These are phyloP conservation scores for Onychostoma macrolepis DNA, from an alignment of 2,113 vertebrate species.

Conservation along the genomic window DNA sequence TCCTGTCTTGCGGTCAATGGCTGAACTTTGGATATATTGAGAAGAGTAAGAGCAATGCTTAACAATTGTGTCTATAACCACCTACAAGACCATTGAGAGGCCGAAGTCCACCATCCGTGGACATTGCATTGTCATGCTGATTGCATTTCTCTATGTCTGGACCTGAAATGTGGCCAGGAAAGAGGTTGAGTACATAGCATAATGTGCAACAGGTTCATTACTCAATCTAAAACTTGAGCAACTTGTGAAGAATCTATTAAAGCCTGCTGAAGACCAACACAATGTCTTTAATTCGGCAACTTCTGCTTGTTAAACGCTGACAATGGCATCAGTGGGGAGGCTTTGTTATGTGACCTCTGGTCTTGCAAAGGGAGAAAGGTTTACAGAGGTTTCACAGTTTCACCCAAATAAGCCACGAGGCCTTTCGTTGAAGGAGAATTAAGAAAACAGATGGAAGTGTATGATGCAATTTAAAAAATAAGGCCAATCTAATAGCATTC, in stretches of 20 bases:
- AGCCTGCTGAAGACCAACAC: not conserved
- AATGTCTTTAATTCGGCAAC: slow-evolving; percentile 38
- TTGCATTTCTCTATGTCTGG: not conserved
- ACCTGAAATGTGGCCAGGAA: not conserved
- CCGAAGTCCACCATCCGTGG: not conserved
- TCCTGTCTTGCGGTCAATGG: slow-evolving; percentile 81
- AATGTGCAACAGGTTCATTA: not conserved
- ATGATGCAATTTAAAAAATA: not conserved
- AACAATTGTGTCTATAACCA: not conserved
- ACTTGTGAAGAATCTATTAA: not conserved
- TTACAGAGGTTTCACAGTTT: not conserved
- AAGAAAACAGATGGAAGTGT: not conserved
- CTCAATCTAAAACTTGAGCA: not conserved
- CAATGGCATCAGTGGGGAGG: slow-evolving; percentile 66
- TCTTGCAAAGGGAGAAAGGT: slow-evolving; percentile 59
- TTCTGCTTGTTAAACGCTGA: slow-evolving; percentile 62
- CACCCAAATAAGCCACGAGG: not conserved
- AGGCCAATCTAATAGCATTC: not conserved
- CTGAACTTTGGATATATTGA: slow-evolving; percentile 79
- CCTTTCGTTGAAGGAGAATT: not conserved
- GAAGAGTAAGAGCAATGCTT: not conserved
- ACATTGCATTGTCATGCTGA: not conserved
- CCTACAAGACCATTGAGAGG: not conserved
- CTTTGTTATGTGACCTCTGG: slow-evolving; percentile 67
- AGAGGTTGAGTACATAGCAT: not conserved